phyloP scores from a whole-genome alignment of 2,888 invertebrate species.

The Drosophila siamana region DNA sequence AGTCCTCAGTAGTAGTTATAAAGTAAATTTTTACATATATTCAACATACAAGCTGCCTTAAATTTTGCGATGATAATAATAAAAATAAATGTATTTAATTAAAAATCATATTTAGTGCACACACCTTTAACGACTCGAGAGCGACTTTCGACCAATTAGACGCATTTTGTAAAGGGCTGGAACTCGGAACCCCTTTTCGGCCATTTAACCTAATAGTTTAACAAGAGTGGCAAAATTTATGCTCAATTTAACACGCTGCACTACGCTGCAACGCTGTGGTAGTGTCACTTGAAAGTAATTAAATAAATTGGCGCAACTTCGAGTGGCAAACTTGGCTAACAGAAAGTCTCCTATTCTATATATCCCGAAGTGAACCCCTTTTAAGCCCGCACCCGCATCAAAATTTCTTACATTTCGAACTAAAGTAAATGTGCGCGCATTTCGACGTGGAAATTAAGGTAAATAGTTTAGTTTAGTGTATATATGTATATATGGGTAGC shows the following conservation, averaged over 20 bases:
- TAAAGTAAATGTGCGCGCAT: no score
- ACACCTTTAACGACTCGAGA: conserved; percentile 1
- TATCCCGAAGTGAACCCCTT: conserved; percentile 1
- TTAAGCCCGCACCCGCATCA: conserved; percentile 28
- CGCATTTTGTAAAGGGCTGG: conserved; percentile 32
- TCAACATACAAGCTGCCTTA: no score
- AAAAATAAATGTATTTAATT: neutral
- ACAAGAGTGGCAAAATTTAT: conserved; percentile 65
- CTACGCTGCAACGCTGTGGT: neutral
- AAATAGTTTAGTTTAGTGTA: conserved; percentile 42
- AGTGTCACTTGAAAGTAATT: conserved; percentile 61
- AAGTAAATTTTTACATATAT: no score
- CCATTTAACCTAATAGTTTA: conserved; percentile 50
- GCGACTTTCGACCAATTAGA: conserved; percentile 33
- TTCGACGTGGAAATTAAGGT: conserved; percentile 51
- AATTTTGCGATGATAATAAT: neutral
- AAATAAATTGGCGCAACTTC: conserved; percentile 66
- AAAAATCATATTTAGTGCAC: conserved; percentile 7
- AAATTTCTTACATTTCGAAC: conserved; percentile 32
- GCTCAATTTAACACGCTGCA: conserved; percentile 60
- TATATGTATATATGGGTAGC: conserved; percentile 52
- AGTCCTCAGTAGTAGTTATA: no score
- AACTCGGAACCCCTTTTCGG: conserved; percentile 9
- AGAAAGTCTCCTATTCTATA: conserved; percentile 51
- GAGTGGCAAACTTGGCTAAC: conserved; percentile 49